Evolutionary conservation across 1,140 invertebrate genomes (phyloP).

Genomic region (Drosophila orosa): DNA sequence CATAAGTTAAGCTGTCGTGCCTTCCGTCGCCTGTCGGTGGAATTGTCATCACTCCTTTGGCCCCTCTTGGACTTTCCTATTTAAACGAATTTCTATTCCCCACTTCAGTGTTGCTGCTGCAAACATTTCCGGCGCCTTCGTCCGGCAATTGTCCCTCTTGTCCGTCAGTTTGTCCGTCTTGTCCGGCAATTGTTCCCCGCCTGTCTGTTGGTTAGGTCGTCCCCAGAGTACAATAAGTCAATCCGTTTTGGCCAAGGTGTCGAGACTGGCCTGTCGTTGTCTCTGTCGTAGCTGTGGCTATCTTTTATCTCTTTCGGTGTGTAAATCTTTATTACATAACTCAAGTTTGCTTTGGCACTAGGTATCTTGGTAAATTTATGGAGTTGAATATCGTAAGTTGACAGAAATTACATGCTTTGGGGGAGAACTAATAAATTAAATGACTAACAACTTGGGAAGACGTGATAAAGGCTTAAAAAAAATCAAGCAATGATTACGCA

Average conservation of each 20-base stretch:
- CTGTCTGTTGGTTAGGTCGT: conserved; percentile 6
- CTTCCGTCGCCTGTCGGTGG: conserved; percentile 38
- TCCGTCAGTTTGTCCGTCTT: conserved; percentile 9
- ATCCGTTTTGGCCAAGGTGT: conserved; percentile 62
- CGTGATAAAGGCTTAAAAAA: neutral
- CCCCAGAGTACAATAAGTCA: conserved; percentile 47
- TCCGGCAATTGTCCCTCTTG: conserved; percentile 33
- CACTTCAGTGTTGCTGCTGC: conserved; percentile 24
- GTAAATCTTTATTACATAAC: conserved; percentile 50
- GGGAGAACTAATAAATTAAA: conserved; percentile 11
- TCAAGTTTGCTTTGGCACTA: conserved; percentile 28
- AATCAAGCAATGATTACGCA: neutral
- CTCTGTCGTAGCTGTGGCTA: conserved; percentile 35
- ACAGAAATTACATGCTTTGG: conserved; percentile 17
- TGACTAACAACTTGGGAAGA: neutral
- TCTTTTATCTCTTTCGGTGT: conserved; percentile 42
- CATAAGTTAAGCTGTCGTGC: conserved; percentile 56
- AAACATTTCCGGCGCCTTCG: conserved; percentile 61
- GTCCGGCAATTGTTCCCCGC: conserved; percentile 30
- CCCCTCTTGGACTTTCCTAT: conserved; percentile 1
- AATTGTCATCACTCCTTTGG: conserved; percentile 40
- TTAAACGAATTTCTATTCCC: conserved; percentile 18
- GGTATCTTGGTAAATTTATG: conserved; percentile 17
- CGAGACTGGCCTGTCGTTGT: conserved; percentile 21
- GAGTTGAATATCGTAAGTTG: neutral